Percentiles rank a stretch among this genome's conserved stretches.
Evolutionary conservation across 2,888 invertebrate genomes (phyloP).

Genomic region (Idaea aversata): DNA sequence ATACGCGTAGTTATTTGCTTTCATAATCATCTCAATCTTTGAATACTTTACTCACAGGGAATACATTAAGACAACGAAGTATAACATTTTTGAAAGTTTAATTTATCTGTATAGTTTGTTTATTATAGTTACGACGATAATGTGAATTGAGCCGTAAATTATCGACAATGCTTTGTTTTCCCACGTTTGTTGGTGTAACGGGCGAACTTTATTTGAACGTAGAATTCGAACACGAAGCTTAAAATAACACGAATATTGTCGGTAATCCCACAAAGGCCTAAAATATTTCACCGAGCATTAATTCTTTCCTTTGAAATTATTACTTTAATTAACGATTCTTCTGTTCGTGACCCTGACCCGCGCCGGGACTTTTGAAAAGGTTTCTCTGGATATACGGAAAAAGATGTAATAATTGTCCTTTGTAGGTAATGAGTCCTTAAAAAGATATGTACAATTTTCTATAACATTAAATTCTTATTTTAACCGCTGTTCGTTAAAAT

Average conservation of each 20-base stretch:
- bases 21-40: neutral
- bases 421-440: neutral
- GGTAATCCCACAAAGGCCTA: conserved; percentile 12
- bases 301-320: conserved; percentile 23
- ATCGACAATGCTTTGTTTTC: neutral
- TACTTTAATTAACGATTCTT: conserved; percentile 19
- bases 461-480: neutral
- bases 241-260: neutral
- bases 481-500: neutral
- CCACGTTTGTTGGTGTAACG: neutral
- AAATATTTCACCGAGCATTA: conserved; percentile 12
- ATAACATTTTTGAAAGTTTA: too few relatives aligned
- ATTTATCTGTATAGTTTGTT: too few relatives aligned
- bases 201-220: neutral
- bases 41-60: neutral
- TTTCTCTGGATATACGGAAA: neutral
- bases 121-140: neutral
- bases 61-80: neutral
- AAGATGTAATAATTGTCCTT: neutral
- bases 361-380: too few relatives aligned
- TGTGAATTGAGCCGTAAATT: neutral
- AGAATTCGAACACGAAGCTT: neutral
- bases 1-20: neutral
- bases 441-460: neutral
- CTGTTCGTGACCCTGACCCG: neutral